Base-by-base conservation (phyloP, 2,888 invertebrate genomes). In the Ptychoptera contaminata region DNA sequence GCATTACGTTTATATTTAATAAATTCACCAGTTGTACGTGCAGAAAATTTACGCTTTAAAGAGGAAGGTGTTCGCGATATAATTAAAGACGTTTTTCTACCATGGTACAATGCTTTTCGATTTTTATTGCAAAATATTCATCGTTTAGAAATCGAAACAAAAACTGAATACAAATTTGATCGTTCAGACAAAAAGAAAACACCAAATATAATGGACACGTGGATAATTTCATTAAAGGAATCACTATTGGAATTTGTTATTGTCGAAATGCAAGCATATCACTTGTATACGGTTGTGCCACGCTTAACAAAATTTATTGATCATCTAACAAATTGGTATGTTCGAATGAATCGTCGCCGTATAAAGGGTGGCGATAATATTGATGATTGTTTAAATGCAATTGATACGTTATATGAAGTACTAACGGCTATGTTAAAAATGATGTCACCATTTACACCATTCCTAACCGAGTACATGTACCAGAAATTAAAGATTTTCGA, bases 391-490 rank as follows among this genome's bases (percentile, higher is more conserved):
- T 73, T 78, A 48, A 72, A 78, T 45, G 90, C 96, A 0, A 65
- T 98, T 45, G 80, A 85, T 52, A 91, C 96, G 0, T 71, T 98
- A 8, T 93, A 83, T 60, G 77, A 80, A 53, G 90, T 97, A 1
- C 68, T 98, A 31, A 82, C 81, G 57, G 80, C 84, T 43, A 88
- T 98, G 78, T 77, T 82, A 0, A 76, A 84, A 54, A 79, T 96
- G 55, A 96, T 98, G 87, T 88, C 97, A 1, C 94, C 98, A 0
- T 97, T 97, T 63, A 92, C 94, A 1, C 98, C 98, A 0, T 99
- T 90, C 67, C 71, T 98, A 44, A 84, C 92, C 1, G 98, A 98
- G 65, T 76, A 82, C 48, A 92, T 98, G 79, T 98, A 90, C 66
- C 88, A 91, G 63, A 82, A 85, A 46, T 65, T 98, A 50, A 76